Conservation (phyloP, 2,888 invertebrate genomes). For the Mongoloraphidia duomilia region DNA sequence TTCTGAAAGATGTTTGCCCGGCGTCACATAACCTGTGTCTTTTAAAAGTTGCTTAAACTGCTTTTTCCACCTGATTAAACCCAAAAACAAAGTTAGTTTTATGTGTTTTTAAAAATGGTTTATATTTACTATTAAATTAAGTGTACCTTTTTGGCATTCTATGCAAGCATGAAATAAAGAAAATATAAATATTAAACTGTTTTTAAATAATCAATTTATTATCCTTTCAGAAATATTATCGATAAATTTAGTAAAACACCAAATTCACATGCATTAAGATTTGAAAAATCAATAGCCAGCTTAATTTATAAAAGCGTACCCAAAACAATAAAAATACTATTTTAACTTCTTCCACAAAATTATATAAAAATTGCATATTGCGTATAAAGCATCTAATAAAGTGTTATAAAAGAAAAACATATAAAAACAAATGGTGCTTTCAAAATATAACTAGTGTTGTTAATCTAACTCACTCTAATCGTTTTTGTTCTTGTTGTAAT, state of each 20-base stretch:
- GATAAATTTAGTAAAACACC: too few relatives aligned
- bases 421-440: too few relatives aligned
- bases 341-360: not conserved
- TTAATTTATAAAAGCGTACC: conserved; percentile 8
- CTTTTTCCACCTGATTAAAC: conserved; percentile 63
- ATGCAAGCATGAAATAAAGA: conserved; percentile 9
- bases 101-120: too few relatives aligned
- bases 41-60: conserved; percentile 87
- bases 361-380: not conserved
- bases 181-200: conserved; percentile 8
- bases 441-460: conserved; percentile 3
- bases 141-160: conserved; percentile 20
- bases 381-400: too few relatives aligned
- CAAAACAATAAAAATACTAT: conserved; percentile 5
- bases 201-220: conserved; percentile 9
- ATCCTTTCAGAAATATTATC: too few relatives aligned
- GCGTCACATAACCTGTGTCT: conserved; percentile 88
- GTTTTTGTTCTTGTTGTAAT: conserved; percentile 81
- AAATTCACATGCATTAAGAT: too few relatives aligned
- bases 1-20: conserved; percentile 85
- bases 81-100: not conserved
- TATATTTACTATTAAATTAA: too few relatives aligned
- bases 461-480: conserved; percentile 62
- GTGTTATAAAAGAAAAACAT: conserved; percentile 7
- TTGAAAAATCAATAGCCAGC: conserved; percentile 4